A percentile compares a stretch with the other conserved stretches of the same genome.
Evolutionary conservation across 2,113 vertebrate species (phyloP).

Genomic region (Melospiza georgiana): DNA sequence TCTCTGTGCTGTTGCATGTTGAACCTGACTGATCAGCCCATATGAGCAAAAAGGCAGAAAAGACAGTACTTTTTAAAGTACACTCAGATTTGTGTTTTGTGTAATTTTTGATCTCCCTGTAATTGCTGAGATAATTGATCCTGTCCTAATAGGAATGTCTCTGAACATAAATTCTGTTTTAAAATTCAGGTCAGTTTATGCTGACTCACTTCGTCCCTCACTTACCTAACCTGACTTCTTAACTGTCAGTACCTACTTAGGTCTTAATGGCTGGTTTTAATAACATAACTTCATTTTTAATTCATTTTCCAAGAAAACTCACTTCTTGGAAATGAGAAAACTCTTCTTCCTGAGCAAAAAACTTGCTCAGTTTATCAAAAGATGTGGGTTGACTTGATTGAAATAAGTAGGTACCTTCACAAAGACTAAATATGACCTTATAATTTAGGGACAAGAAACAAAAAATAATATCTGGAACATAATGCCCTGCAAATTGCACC

Average conservation of each 20-base stretch:
- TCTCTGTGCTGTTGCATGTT: background rate
- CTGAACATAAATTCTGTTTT: background rate
- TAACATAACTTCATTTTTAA: background rate
- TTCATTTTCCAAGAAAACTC: background rate
- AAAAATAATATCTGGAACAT: background rate
- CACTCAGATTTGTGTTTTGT: background rate
- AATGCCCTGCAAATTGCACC: background rate
- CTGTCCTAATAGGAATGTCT: background rate
- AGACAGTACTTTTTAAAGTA: background rate
- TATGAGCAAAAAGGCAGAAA: background rate
- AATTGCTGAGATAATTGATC: background rate
- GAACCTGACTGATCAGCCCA: background rate
- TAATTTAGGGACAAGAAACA: background rate
- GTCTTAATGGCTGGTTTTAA: background rate
- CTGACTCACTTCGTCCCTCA: background rate
- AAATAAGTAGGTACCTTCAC: background rate
- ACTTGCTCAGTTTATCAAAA: background rate
- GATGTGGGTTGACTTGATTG: background rate
- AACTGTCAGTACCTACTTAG: background rate
- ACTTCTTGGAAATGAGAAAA: background rate
- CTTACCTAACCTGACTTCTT: background rate
- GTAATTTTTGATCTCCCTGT: background rate
- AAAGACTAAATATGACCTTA: background rate
- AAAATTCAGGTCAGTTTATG: background rate
- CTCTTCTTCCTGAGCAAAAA: background rate